Percentiles rank a stretch among this genome's conserved stretches.
phyloP scores from a whole-genome alignment of 37 sponge, comb jelly and placozoan species.

The Halisarca cf. caerulea region DNA sequence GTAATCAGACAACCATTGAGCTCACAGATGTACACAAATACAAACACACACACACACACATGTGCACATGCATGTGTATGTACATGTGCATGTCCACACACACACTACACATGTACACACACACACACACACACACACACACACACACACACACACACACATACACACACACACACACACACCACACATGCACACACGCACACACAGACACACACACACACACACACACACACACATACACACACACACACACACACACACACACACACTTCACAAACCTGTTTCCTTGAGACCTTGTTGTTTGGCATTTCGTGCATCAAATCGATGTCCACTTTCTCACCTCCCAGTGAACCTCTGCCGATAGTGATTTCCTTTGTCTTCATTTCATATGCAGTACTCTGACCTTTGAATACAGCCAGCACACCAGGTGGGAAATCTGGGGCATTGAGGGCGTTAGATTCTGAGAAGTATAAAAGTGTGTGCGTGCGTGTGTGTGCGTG shows the following conservation, averaged over 20 bases:
- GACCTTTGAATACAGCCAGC: conserved; percentile 61
- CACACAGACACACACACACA: background rate
- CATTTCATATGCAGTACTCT: conserved; percentile 45
- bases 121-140: background rate
- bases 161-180: background rate
- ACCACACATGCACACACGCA: background rate
- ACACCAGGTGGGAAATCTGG: conserved; percentile 72
- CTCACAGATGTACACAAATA: background rate
- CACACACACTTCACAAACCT: conserved; percentile 48
- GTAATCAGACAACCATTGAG: background rate
- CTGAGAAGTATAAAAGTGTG: background rate
- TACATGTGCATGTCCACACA: background rate
- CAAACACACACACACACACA: background rate
- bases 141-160: background rate
- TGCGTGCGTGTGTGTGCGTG: background rate
- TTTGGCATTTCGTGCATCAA: conserved; percentile 87
- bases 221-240: background rate
- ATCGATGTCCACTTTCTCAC: conserved; percentile 80
- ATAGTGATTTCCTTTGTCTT: conserved; percentile 61
- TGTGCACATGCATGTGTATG: background rate
- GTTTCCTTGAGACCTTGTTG: conserved; percentile 82
- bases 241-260: background rate
- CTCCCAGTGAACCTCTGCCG: conserved; percentile 68
- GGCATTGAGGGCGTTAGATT: background rate
- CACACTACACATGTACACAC: background rate